Evolutionary conservation across 2,113 vertebrate genomes (phyloP).

Genomic region (Calidris pugnax): DNA sequence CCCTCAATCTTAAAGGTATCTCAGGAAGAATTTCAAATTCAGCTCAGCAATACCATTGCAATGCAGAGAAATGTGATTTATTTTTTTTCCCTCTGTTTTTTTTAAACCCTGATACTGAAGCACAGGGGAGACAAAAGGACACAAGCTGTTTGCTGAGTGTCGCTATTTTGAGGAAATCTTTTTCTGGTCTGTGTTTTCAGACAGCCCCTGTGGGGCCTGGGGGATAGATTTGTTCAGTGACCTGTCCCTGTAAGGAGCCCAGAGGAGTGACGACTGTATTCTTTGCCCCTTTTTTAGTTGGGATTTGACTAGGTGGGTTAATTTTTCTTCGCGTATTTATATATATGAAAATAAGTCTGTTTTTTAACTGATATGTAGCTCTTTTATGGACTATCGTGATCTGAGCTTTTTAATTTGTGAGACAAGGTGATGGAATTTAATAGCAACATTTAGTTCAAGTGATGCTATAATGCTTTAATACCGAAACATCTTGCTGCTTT

Average conservation of each 20-base stretch:
- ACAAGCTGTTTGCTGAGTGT: not conserved
- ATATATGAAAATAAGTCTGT: not conserved
- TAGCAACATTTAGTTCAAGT: not conserved
- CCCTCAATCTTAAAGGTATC: not conserved
- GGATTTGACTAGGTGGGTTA: not conserved
- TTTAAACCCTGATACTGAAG: not conserved
- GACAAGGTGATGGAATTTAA: not conserved
- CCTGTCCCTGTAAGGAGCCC: not conserved
- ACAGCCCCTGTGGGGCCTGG: not conserved
- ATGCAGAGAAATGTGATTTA: not conserved
- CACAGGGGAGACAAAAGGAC: not conserved
- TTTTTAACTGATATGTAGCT: not conserved
- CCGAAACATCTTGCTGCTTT: not conserved
- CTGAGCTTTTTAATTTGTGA: not conserved
- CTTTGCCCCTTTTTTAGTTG: not conserved
- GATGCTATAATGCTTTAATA: not conserved
- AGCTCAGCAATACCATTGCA: not conserved
- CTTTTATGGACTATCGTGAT: not conserved
- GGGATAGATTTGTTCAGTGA: not conserved
- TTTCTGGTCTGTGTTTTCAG: not conserved
- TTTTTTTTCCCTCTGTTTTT: rapidly evolving
- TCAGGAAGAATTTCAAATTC: not conserved
- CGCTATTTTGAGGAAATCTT: not conserved
- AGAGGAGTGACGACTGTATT: not conserved
- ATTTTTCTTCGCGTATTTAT: not conserved